These are phyloP conservation scores for Scaptomyza cyrtandrae DNA, from an alignment of 2,888 invertebrate species.

Conservation along the genomic window DNA sequence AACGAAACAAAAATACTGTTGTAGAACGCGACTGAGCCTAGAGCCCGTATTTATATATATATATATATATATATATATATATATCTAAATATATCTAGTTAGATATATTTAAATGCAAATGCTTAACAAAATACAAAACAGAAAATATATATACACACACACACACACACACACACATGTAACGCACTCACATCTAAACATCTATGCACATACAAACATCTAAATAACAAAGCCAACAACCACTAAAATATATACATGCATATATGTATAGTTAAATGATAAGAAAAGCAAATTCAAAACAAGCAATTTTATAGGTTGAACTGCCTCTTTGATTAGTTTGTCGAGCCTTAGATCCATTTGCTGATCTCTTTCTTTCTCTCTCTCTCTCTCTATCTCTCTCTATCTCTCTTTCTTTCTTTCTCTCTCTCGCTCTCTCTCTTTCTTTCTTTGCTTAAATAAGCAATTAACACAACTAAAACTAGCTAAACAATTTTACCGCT, in stretches of 20 bases:
- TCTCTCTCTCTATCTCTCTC: background rate
- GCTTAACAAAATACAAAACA: constrained; percentile 8
- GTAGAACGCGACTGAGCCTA: constrained; percentile 59
- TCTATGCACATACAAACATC: constrained; percentile 5
- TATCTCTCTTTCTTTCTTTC: constrained; percentile 1
- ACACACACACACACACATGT: background rate
- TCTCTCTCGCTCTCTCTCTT: background rate
- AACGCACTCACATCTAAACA: constrained; percentile 21
- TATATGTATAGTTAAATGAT: constrained; percentile 18
- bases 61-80: background rate
- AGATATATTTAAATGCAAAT: constrained; percentile 29
- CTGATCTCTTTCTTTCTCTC: constrained; percentile 29
- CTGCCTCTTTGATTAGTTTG: constrained; percentile 46
- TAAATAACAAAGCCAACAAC: constrained; percentile 16
- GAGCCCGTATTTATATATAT: constrained; percentile 49
- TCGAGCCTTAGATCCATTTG: constrained; percentile 43
- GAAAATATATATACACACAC: constrained; percentile 1
- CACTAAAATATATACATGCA: background rate
- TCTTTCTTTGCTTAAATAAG: background rate
- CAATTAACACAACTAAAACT: constrained; percentile 38
- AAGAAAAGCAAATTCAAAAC: background rate
- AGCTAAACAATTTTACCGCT: constrained; percentile 19
- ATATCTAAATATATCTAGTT: background rate
- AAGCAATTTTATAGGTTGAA: constrained; percentile 19
- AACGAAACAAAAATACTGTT: constrained; percentile 31